Evolutionary conservation across 2,113 vertebrate species (phyloP).

Genomic region (Pteropus alecto): DNA sequence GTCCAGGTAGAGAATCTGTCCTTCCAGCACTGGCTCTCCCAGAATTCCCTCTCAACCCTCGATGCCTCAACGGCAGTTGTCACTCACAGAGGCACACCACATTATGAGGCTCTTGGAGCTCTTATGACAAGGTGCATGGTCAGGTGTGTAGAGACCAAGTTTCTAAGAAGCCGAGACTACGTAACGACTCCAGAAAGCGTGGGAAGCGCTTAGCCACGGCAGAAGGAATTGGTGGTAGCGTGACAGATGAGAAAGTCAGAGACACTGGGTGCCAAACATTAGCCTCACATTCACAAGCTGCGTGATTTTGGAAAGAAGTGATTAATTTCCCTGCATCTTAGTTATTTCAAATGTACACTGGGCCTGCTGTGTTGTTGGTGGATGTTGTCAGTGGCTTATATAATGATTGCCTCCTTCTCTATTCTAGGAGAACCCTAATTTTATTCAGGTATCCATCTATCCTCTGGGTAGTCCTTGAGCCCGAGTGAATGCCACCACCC

Average conservation of each 20-base stretch:
- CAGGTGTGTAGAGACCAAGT: neutral
- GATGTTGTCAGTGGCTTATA: accelerated
- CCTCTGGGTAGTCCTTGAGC: neutral
- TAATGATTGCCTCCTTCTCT: too few relatives aligned
- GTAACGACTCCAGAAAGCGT: neutral
- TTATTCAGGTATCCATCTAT: neutral
- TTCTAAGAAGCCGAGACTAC: neutral
- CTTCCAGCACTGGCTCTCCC: neutral
- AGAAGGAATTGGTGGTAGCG: neutral
- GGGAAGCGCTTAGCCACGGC: neutral
- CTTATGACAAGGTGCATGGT: neutral
- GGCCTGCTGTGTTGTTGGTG: neutral
- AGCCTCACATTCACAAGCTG: neutral
- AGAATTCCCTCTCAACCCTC: neutral
- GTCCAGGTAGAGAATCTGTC: neutral
- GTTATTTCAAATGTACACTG: neutral
- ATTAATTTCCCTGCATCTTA: neutral
- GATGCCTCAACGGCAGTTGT: neutral
- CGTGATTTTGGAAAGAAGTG: neutral
- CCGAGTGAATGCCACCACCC: neutral
- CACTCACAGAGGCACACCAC: neutral
- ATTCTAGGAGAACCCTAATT: neutral
- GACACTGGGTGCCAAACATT: neutral
- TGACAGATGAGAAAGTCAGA: neutral
- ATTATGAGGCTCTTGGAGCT: neutral